Conservation (phyloP, 2,797 vertebrate genomes). For the Alauda arvensis region DNA sequence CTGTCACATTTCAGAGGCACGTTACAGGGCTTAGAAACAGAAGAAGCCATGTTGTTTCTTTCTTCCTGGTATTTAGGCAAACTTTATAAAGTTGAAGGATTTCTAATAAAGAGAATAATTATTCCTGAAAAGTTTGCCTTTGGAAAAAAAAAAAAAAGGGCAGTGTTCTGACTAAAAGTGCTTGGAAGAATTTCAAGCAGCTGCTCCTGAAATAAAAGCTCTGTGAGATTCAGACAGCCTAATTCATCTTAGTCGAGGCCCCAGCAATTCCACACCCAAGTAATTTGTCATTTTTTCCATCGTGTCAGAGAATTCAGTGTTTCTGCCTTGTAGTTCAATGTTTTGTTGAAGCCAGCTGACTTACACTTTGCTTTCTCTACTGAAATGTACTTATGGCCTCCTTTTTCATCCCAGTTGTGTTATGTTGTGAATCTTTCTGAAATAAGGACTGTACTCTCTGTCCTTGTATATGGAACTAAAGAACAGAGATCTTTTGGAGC, state of each 20-base stretch:
- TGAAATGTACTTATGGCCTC: background rate
- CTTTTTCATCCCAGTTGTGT: background rate
- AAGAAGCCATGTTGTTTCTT: background rate
- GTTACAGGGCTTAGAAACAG: background rate
- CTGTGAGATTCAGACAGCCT: background rate
- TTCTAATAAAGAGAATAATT: background rate
- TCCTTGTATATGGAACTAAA: background rate
- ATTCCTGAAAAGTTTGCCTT: background rate
- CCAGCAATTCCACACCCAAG: background rate
- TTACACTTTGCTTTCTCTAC: background rate
- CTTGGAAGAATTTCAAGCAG: conserved; percentile 29
- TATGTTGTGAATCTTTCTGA: background rate
- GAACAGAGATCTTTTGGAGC: background rate
- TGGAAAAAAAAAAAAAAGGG: background rate
- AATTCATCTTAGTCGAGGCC: conserved; percentile 31
- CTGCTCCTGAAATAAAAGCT: conserved; percentile 6
- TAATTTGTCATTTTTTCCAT: conserved; percentile 46
- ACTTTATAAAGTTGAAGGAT: background rate
- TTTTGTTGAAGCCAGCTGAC: conserved; percentile 1
- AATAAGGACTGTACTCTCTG: background rate
- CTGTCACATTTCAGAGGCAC: background rate
- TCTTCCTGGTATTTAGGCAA: background rate
- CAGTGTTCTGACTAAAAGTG: background rate
- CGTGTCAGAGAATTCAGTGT: background rate
- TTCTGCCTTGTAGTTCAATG: conserved; percentile 6